Evolutionary conservation across 2,888 invertebrate species (phyloP).

Genomic region (Ecdyonurus torrentis): DNA sequence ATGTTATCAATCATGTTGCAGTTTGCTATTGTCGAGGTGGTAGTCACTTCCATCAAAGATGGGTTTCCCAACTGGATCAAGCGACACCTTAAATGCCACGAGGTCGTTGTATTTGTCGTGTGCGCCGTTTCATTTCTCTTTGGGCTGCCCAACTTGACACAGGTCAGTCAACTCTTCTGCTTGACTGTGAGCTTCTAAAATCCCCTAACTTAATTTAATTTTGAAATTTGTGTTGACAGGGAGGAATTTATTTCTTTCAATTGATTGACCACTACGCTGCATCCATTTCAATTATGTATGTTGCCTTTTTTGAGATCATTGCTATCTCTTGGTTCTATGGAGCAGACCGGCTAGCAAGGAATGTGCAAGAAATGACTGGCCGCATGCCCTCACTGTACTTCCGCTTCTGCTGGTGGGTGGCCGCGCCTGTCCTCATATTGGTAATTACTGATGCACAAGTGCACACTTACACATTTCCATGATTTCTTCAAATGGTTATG

Average conservation of each 20-base stretch:
- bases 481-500: not conserved
- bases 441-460: conserved; percentile 32
- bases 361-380: conserved; percentile 83
- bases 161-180: conserved; percentile 34
- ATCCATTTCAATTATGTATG: conserved; percentile 75
- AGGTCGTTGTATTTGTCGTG: conserved; percentile 66
- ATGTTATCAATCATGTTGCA: conserved; percentile 27
- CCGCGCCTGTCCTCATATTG: conserved; percentile 60
- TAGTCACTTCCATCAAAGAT: conserved; percentile 85
- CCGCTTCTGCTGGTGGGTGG: conserved; percentile 68
- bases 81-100: conserved; percentile 65
- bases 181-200: not conserved
- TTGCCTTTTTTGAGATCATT: conserved; percentile 86
- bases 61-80: conserved; percentile 80
- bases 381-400: conserved; percentile 62
- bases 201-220: conserved; percentile 6
- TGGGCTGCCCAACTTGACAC: conserved; percentile 75
- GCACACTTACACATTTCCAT: not conserved
- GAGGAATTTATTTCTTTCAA: conserved; percentile 83
- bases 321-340: conserved; percentile 89
- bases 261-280: conserved; percentile 89
- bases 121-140: conserved; percentile 67
- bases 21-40: conserved; percentile 90
- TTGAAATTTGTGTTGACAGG: conserved; percentile 37
- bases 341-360: conserved; percentile 56